These are phyloP conservation scores for Xenentodon cancila DNA, from an alignment of 2,797 vertebrate species.

Conservation along the genomic window DNA sequence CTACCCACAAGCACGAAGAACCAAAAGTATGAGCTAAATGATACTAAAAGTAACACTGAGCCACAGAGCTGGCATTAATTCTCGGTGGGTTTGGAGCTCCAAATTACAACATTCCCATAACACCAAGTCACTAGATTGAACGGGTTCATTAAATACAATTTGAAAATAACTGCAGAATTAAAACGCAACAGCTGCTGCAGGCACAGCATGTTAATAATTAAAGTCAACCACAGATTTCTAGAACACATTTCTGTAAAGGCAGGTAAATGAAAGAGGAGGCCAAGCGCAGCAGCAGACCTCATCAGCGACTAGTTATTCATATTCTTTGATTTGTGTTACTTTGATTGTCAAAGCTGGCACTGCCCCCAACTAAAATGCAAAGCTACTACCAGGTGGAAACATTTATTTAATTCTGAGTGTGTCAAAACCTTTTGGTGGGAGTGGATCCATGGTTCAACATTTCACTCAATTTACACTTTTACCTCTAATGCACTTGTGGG, in stretches of 20 bases:
- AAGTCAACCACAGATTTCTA: too few species aligned
- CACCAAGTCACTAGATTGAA: not conserved
- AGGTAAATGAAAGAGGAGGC: slow-evolving; percentile 19
- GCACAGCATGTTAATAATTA: too few species aligned
- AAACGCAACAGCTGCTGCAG: not conserved
- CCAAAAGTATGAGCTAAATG: slow-evolving; percentile 3
- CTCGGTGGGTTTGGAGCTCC: not conserved
- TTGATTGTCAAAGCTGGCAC: slow-evolving; percentile 28
- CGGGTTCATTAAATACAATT: not conserved
- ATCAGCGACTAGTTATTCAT: slow-evolving; percentile 8
- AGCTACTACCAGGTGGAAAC: slow-evolving; percentile 59
- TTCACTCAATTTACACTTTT: slow-evolving; percentile 73
- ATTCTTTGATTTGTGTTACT: slow-evolving; percentile 34
- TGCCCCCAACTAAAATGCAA: slow-evolving; percentile 56
- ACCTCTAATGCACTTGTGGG: slow-evolving; percentile 63
- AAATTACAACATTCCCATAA: not conserved
- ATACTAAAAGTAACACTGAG: not conserved
- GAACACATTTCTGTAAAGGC: too few species aligned
- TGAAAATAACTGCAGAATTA: not conserved
- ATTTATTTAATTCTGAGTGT: slow-evolving; percentile 64
- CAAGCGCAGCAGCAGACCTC: not conserved
- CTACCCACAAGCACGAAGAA: not conserved
- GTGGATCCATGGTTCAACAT: slow-evolving; percentile 56
- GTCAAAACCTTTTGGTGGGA: slow-evolving; percentile 60
- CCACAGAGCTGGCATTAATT: not conserved